These are phyloP conservation scores for Percina caprodes DNA, from an alignment of 2,113 vertebrate species.

Conservation along the genomic window DNA sequence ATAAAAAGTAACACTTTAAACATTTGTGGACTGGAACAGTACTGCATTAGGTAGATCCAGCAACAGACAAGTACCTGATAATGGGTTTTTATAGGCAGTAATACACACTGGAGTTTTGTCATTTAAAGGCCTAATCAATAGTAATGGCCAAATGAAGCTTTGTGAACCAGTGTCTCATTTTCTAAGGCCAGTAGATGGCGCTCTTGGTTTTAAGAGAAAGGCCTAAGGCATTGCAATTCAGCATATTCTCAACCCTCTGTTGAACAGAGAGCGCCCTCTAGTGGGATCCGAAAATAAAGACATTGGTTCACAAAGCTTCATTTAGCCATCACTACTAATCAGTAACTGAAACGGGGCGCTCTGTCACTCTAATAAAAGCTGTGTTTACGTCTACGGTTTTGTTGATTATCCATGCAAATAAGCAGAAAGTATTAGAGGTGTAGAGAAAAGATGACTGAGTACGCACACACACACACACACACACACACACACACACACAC, in stretches of 20 bases:
- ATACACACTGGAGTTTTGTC: neutral
- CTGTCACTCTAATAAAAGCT: neutral
- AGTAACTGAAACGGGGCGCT: conserved; percentile 15
- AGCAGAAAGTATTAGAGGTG: neutral
- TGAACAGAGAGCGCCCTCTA: no score
- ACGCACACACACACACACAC: no score
- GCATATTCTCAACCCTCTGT: no score
- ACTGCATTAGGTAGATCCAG: conserved; percentile 20
- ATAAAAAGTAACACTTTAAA: conserved; percentile 53
- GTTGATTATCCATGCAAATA: neutral
- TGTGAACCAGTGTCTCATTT: no score
- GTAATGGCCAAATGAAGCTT: no score
- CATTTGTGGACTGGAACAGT: conserved; percentile 49
- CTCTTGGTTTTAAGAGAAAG: no score
- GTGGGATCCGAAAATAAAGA: no score
- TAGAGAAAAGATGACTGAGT: no score
- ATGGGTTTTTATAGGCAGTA: conserved; percentile 24
- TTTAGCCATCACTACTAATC: neutral
- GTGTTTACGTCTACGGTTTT: neutral
- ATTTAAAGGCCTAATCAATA: conserved; percentile 37
- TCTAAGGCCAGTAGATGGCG: no score
- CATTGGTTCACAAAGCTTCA: no score
- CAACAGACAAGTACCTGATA: conserved; percentile 15
- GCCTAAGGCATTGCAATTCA: no score
- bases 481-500: no score